phyloP scores from a whole-genome alignment of 2,113 vertebrate species.

The Ammodytes dubius region DNA sequence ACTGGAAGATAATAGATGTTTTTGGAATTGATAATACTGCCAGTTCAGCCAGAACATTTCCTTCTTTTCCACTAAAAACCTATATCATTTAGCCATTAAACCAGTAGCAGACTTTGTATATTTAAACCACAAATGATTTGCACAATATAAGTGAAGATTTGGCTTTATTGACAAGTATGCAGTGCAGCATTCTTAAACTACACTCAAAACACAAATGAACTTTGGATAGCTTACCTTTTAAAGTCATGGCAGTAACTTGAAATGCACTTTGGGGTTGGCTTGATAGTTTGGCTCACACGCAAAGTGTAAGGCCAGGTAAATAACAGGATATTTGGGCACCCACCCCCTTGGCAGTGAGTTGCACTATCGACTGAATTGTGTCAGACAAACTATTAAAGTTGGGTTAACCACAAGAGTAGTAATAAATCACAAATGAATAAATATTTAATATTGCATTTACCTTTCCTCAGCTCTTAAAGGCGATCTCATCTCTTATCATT shows the following conservation, averaged over 20 bases:
- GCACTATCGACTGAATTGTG: slow-evolving; percentile 4
- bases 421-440: slow-evolving; percentile 30
- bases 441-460: slow-evolving; percentile 18
- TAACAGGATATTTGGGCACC: slow-evolving; percentile 24
- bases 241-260: slow-evolving; percentile 28
- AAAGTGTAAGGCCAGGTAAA: slow-evolving; percentile 23
- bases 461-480: slow-evolving; percentile 1
- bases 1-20: slow-evolving; percentile 48
- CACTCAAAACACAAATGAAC: slow-evolving; percentile 41
- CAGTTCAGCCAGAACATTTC: slow-evolving; percentile 20
- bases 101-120: background rate
- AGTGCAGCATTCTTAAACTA: slow-evolving; percentile 30
- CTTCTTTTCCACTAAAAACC: slow-evolving; percentile 44
- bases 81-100: slow-evolving; percentile 25
- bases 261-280: slow-evolving; percentile 21
- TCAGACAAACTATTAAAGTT: slow-evolving; percentile 13
- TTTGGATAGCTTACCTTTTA: slow-evolving; percentile 52
- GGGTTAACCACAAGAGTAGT: background rate
- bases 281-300: slow-evolving; percentile 28
- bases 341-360: slow-evolving; percentile 13
- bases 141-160: background rate
- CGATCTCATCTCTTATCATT: slow-evolving; percentile 13
- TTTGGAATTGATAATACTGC: slow-evolving; percentile 46
- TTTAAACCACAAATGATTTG: slow-evolving; percentile 37
- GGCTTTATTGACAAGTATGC: background rate